Conservation (phyloP, 2,888 invertebrate species). For the Falcaria lacertinaria region DNA sequence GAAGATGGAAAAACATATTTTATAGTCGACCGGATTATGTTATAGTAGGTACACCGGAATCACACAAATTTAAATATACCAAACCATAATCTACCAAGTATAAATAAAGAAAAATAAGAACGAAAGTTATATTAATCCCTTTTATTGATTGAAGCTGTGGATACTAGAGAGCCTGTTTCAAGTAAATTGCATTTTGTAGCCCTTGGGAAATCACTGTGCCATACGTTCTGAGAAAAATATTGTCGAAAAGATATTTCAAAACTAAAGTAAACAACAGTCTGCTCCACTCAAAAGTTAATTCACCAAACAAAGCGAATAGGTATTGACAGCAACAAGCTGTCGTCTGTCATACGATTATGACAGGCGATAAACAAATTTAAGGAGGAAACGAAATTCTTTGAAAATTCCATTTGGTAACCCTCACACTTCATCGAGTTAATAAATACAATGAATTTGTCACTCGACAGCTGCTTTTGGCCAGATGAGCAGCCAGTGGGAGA, state of each 20-base stretch:
- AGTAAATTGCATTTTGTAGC: neutral
- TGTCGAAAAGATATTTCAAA: neutral
- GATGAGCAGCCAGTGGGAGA: constrained; percentile 32
- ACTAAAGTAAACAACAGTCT: neutral
- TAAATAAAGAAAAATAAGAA: too few relatives aligned
- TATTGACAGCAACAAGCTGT: constrained; percentile 12
- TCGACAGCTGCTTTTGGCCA: constrained; percentile 41
- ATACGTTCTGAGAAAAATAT: neutral
- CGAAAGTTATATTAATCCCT: too few relatives aligned
- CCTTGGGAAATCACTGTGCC: neutral
- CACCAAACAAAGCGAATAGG: neutral
- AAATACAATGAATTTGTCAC: constrained; percentile 58
- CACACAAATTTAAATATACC: too few relatives aligned
- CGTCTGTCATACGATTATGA: neutral
- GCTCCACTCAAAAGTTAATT: too few relatives aligned
- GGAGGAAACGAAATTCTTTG: constrained; percentile 13
- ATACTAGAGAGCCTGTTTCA: too few relatives aligned
- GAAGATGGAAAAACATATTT: too few relatives aligned
- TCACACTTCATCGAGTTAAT: constrained; percentile 34
- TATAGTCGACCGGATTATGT: too few relatives aligned
- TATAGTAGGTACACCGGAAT: too few relatives aligned
- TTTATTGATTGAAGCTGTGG: too few relatives aligned
- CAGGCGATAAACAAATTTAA: constrained; percentile 1
- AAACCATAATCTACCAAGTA: too few relatives aligned
- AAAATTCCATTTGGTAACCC: constrained; percentile 29